These are phyloP conservation scores for Drosophila atripex DNA, from an alignment of 2,888 invertebrate species.

Conservation along the genomic window DNA sequence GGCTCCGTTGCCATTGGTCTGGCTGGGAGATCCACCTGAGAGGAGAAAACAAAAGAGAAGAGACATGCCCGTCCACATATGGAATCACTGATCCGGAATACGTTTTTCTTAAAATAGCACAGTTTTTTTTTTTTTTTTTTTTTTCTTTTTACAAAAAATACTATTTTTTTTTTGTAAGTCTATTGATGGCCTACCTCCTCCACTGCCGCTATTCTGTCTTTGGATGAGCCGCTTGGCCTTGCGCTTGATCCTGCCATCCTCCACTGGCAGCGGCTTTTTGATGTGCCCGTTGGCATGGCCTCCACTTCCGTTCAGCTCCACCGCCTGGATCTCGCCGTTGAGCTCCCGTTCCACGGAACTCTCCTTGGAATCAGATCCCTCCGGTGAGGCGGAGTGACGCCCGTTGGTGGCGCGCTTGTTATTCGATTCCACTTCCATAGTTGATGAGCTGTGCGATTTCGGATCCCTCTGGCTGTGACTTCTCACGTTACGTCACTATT, in stretches of 20 bases:
- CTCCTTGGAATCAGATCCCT: slow-evolving; percentile 78
- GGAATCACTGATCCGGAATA: neutral
- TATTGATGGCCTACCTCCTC: neutral
- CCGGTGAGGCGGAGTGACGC: slow-evolving; percentile 7
- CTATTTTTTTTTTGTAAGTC: no score
- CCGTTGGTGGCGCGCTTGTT: slow-evolving; percentile 58
- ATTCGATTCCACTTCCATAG: slow-evolving; percentile 73
- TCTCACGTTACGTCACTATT: neutral
- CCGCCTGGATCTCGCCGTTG: slow-evolving; percentile 80
- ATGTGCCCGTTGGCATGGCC: slow-evolving; percentile 70
- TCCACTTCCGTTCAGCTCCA: slow-evolving; percentile 70
- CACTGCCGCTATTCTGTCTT: slow-evolving; percentile 82
- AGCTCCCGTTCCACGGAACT: slow-evolving; percentile 82
- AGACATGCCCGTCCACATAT: neutral
- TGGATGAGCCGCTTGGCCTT: slow-evolving; percentile 82
- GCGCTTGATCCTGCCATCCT: slow-evolving; percentile 81
- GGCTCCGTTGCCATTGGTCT: slow-evolving; percentile 48
- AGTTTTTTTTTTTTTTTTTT: no score
- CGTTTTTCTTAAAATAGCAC: no score
- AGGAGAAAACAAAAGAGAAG: neutral
- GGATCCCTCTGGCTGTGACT: no score
- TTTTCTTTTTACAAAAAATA: no score
- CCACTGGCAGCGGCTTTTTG: slow-evolving; percentile 82
- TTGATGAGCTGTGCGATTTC: slow-evolving; percentile 3
- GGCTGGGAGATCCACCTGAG: slow-evolving; percentile 10